Conservation (phyloP, 2,113 vertebrate species). For the Plestiodon gilberti region DNA sequence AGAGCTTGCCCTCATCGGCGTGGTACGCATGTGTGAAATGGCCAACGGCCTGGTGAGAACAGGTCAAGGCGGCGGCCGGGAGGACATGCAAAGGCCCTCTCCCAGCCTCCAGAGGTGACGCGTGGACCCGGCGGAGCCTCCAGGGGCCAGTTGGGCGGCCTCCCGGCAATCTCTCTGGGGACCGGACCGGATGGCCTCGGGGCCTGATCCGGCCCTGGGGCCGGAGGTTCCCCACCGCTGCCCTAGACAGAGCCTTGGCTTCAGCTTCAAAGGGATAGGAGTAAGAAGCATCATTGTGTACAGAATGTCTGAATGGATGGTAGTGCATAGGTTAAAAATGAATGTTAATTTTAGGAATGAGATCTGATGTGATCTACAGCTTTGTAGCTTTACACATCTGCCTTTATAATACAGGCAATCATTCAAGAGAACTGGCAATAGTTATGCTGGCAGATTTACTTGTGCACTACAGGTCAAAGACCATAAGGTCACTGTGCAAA, state of each 20-base stretch:
- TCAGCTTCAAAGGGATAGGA: conserved; percentile 17
- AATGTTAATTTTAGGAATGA: conserved; percentile 38
- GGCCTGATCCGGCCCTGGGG: too few species aligned
- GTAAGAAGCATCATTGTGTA: conserved; percentile 22
- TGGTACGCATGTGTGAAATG: too few species aligned
- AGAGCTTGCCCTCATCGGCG: too few species aligned
- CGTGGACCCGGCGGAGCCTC: too few species aligned
- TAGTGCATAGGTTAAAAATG: conserved; percentile 40
- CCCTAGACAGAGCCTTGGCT: conserved; percentile 37
- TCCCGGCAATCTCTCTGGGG: too few species aligned
- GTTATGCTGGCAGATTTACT: conserved; percentile 72
- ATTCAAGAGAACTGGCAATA: conserved; percentile 64
- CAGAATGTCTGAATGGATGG: conserved; percentile 54
- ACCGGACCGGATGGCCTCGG: too few species aligned
- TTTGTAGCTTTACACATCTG: conserved; percentile 55
- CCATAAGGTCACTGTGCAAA: conserved; percentile 71
- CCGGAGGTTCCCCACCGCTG: too few species aligned
- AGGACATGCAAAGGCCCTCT: too few species aligned
- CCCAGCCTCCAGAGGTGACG: too few species aligned
- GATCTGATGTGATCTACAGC: conserved; percentile 57
- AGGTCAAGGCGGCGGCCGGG: too few species aligned
- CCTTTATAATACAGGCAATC: conserved; percentile 68
- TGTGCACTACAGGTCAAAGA: conserved; percentile 64
- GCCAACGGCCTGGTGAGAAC: too few species aligned
- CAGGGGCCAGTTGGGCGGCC: too few species aligned